Conservation (phyloP, 2,797 vertebrate genomes). For the Muscicapa comitata region DNA sequence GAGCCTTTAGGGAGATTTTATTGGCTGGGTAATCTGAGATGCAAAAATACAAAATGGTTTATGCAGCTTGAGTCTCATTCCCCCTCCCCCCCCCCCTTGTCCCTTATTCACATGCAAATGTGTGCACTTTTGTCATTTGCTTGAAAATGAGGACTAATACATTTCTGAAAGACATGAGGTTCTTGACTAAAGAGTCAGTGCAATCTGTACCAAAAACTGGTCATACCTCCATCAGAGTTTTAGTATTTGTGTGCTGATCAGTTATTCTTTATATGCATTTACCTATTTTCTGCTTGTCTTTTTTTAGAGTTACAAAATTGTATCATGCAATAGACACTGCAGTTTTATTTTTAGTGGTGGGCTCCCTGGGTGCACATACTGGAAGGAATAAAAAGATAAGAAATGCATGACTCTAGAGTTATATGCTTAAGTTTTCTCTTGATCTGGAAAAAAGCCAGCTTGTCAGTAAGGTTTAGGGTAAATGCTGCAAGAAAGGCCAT, state of each 20-base stretch:
- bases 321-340: not conserved
- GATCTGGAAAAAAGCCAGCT: not conserved
- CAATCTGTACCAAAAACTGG: not conserved
- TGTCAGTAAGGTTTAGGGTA: not conserved
- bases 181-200: not conserved
- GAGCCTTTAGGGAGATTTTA: not conserved
- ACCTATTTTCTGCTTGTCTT: not conserved
- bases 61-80: not conserved
- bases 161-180: not conserved
- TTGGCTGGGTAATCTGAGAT: not conserved
- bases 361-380: not conserved
- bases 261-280: not conserved
- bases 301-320: not conserved
- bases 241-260: not conserved
- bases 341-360: not conserved
- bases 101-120: not conserved
- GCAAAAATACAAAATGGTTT: not conserved
- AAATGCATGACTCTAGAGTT: not conserved
- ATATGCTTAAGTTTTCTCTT: not conserved
- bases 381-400: not conserved
- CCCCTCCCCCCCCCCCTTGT: not conserved
- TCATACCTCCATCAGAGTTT: not conserved
- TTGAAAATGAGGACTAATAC: not conserved
- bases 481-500: not conserved
- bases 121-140: not conserved